Evolutionary conservation across 2,113 vertebrate genomes (phyloP), one percentile per base, ranked within the genome.

Genomic region (Laticauda laticaudata): DNA sequence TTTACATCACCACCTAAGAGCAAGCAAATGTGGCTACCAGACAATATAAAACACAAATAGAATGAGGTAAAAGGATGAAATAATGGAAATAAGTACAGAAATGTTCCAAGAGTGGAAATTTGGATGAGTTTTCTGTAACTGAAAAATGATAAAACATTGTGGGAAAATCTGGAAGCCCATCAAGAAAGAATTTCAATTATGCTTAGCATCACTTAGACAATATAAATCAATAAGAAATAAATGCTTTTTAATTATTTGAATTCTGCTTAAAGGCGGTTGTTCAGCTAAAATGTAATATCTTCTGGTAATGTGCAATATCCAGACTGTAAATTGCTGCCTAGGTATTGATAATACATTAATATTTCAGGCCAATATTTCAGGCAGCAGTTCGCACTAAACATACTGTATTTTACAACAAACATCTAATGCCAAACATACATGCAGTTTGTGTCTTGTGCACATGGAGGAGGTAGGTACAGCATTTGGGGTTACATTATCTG

Each of bases 241-340:
- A 93, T 86, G 26, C 26, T 61, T 90, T 86, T 86, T 86, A 93
- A 64, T 81, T 81, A 81, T 81, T 39, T 81, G 34, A 81, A 81
- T 81, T 81, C 34, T 81, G 69, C 34, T 81, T 81, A 81, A 81
- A 81, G 69, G n/a, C 34, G 39, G 21, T 81, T 39, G 34, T 92
- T 88, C 86, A 89, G 51, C n/a, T 69, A 54, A 89, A 81, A 24
- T 55, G 69, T 39, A 92, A 88, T 81, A 45, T n/a, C 18, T 34
- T 88, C 20, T 51, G 29, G 15, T 81, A 89, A 75, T 75, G 55
- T 15, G 55, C 54, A 88, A 59, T 45, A 43, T 8, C 53, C 75
- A 39, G 48, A 29, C 5, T 64, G 20, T 45, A 11, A 26, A 56
- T 18, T 29, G 59, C 61, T 75, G 34, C 8, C 9, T 2, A 55